These are phyloP conservation scores for Aplodontia rufa DNA, from an alignment of 2,113 vertebrate genomes.

Conservation along the genomic window DNA sequence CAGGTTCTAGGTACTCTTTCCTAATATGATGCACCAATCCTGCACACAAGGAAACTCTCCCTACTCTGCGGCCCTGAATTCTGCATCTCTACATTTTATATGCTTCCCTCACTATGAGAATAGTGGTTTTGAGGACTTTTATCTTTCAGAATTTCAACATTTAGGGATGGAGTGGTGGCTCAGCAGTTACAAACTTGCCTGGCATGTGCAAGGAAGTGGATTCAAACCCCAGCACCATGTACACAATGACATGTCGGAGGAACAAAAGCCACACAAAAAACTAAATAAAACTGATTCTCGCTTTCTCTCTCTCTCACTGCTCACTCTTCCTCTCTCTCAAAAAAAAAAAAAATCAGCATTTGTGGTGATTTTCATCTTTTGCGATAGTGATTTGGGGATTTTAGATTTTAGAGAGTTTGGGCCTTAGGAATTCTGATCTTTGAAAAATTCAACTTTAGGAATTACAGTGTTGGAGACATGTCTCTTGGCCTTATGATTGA, in stretches of 20 bases:
- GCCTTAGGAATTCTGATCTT: not conserved
- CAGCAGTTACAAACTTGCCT: no score
- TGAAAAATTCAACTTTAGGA: not conserved
- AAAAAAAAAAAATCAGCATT: no score
- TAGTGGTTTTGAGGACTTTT: not conserved
- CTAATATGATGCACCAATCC: no score
- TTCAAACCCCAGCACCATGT: no score
- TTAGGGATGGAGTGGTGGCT: no score
- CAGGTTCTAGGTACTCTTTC: not conserved
- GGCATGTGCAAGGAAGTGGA: no score
- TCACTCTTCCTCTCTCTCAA: no score
- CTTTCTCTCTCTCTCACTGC: no score
- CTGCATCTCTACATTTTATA: not conserved
- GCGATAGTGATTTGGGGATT: no score
- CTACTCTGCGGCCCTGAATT: not conserved
- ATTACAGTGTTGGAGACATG: not conserved
- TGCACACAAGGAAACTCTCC: fast-evolving
- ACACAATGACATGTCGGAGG: no score
- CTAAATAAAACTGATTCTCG: no score
- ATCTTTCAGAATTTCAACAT: not conserved
- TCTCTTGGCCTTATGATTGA: not conserved
- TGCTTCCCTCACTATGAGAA: not conserved
- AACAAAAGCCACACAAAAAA: no score
- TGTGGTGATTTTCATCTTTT: not conserved
- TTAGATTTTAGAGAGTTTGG: not conserved